These are phyloP conservation scores for Thalpophila matura DNA, from an alignment of 2,888 invertebrate species.

Conservation along the genomic window DNA sequence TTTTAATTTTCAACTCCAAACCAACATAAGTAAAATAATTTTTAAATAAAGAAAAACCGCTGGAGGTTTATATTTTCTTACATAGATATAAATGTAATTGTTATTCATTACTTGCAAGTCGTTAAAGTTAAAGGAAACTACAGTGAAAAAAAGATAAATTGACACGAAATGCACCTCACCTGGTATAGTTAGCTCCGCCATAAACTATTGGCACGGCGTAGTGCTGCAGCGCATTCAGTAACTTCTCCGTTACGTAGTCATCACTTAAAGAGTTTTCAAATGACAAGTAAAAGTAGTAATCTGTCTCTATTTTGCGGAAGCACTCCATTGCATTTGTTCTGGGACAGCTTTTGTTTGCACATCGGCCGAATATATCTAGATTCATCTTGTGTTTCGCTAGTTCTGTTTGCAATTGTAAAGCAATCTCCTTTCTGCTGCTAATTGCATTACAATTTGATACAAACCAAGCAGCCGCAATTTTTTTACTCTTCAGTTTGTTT, in stretches of 20 bases:
- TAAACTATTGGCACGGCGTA: constrained; percentile 78
- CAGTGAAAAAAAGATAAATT: background rate
- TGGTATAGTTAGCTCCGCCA: constrained; percentile 80
- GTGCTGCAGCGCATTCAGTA: constrained; percentile 73
- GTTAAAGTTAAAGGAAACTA: too few species aligned
- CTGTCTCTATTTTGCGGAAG: constrained; percentile 64
- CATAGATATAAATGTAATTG: too few species aligned
- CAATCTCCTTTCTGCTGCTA: constrained; percentile 65
- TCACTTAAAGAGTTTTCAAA: constrained; percentile 79
- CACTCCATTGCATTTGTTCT: constrained; percentile 45
- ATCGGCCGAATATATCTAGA: constrained; percentile 75
- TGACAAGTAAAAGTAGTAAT: constrained; percentile 80
- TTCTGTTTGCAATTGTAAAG: constrained; percentile 59
- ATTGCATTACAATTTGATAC: constrained; percentile 74
- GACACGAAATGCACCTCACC: constrained; percentile 60
- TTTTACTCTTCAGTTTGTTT: constrained; percentile 67
- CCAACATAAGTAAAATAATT: background rate
- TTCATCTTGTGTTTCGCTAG: constrained; percentile 63
- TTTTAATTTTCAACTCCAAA: background rate
- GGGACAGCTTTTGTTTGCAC: constrained; percentile 57
- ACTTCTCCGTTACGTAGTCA: constrained; percentile 83
- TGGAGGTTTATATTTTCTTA: too few species aligned
- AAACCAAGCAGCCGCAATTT: constrained; percentile 77
- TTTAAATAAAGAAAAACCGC: too few species aligned
- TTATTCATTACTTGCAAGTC: too few species aligned